These are phyloP conservation scores for Hirundo rustica DNA, from an alignment of 2,797 vertebrate genomes.

Conservation along the genomic window DNA sequence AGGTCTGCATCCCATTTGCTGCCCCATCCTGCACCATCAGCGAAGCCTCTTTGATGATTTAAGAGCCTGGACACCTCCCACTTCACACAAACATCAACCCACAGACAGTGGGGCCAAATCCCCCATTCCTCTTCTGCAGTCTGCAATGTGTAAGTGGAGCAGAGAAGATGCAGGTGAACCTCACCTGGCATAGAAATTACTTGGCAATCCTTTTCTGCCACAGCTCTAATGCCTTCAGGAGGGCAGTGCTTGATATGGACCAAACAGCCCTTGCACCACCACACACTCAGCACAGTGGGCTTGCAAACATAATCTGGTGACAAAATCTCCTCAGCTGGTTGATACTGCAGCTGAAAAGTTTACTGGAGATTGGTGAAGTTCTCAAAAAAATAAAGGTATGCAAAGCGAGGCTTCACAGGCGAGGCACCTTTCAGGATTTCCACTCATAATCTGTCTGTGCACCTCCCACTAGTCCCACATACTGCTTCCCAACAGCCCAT, in stretches of 20 bases:
- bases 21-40: neutral
- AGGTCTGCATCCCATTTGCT: neutral
- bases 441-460: neutral
- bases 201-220: neutral
- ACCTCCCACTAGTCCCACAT: neutral
- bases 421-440: neutral
- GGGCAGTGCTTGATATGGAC: neutral
- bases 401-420: accelerated
- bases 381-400: neutral
- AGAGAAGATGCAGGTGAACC: neutral
- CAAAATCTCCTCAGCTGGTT: neutral
- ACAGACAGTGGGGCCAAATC: neutral
- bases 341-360: neutral
- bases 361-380: neutral
- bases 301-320: neutral
- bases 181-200: neutral
- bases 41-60: neutral
- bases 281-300: neutral
- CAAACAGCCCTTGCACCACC: neutral
- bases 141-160: neutral
- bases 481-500: neutral
- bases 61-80: neutral
- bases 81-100: neutral
- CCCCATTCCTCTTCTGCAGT: neutral
- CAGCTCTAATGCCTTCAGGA: neutral